phyloP scores from a whole-genome alignment of 1,140 invertebrate genomes.

The Drosophila seguyi region DNA sequence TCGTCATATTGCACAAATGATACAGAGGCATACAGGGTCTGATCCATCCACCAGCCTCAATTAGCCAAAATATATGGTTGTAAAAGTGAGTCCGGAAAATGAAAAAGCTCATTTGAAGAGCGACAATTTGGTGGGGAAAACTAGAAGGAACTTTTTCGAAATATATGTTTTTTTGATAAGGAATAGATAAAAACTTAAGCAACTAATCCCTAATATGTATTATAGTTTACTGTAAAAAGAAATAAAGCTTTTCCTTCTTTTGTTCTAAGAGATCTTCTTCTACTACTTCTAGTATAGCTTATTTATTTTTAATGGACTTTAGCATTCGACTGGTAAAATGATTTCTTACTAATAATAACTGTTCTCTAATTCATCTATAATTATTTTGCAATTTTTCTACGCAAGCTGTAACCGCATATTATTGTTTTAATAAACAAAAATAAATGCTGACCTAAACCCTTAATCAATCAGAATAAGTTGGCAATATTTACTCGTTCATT shows the following conservation, averaged over 20 bases:
- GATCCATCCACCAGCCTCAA: conserved; percentile 1
- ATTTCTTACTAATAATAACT: background rate
- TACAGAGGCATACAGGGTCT: conserved; percentile 11
- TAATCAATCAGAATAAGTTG: background rate
- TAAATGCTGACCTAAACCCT: too few species aligned
- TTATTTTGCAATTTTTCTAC: background rate
- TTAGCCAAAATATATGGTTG: conserved; percentile 49
- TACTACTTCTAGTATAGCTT: background rate
- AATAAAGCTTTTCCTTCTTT: background rate
- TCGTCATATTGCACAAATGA: conserved; percentile 53
- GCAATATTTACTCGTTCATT: too few species aligned
- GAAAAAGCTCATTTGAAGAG: conserved; percentile 32
- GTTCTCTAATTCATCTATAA: too few species aligned
- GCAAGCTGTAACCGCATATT: background rate
- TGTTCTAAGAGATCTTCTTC: background rate
- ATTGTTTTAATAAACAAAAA: background rate
- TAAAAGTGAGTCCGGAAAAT: conserved; percentile 21
- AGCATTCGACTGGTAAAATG: background rate
- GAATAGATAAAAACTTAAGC: background rate
- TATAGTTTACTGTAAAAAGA: too few species aligned
- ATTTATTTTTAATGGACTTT: background rate
- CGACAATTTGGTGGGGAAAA: background rate
- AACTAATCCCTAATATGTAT: too few species aligned
- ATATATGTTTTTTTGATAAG: background rate
- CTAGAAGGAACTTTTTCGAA: background rate